Conservation (phyloP, 2,797 vertebrate species). For the Psittacula derbiana region DNA sequence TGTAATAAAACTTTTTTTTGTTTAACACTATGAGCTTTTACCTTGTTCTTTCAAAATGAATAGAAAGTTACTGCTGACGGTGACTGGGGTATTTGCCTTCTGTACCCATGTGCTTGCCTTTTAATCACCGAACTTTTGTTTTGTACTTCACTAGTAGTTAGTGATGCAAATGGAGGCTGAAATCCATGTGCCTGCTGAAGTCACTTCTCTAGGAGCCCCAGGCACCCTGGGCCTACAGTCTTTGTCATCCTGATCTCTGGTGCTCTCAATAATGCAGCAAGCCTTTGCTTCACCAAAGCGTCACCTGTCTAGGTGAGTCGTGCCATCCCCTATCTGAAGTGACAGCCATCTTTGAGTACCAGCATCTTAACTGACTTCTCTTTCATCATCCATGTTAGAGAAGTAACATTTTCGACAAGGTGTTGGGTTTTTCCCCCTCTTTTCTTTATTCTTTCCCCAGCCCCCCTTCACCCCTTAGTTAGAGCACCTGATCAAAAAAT, state of each 20-base stretch:
- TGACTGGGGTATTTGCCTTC: not conserved
- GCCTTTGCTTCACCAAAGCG: constrained; percentile 82
- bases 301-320: constrained; percentile 92
- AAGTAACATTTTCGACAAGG: constrained; percentile 82
- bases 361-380: constrained; percentile 86
- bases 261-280: constrained; percentile 78
- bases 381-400: constrained; percentile 85
- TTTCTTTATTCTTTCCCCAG: constrained; percentile 53
- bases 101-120: not conserved
- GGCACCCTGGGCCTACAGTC: constrained; percentile 73
- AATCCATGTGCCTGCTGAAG: constrained; percentile 70
- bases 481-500: constrained; percentile 72
- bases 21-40: not conserved
- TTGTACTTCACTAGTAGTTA: constrained; percentile 38
- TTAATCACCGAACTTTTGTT: constrained; percentile 6
- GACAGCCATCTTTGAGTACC: constrained; percentile 91
- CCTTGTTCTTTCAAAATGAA: not conserved
- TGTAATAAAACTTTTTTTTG: not conserved
- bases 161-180: constrained; percentile 65
- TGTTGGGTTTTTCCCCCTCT: constrained; percentile 47
- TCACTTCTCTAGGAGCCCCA: constrained; percentile 70
- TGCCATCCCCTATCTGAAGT: constrained; percentile 89
- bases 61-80: not conserved
- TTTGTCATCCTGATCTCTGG: constrained; percentile 72
- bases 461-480: constrained; percentile 13